Conservation (phyloP, 2,113 vertebrate genomes). For the Tichodroma muraria region DNA sequence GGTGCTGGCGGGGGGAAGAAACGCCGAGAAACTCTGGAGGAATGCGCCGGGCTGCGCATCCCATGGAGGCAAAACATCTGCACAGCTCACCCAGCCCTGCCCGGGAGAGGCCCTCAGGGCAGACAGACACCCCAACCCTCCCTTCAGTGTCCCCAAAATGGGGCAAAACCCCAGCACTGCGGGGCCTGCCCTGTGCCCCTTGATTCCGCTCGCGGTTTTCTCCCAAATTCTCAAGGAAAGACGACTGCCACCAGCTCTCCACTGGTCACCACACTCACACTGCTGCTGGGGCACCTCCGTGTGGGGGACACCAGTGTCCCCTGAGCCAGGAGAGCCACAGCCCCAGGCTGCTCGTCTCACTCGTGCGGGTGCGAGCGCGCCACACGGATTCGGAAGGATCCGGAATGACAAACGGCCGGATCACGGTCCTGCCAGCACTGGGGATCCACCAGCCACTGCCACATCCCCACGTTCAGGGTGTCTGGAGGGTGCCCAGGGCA, state of each 20-base stretch:
- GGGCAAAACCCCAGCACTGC: background rate
- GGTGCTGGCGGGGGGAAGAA: background rate
- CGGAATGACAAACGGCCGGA: background rate
- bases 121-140: background rate
- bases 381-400: background rate
- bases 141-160: background rate
- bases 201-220: fast-evolving
- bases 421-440: fast-evolving
- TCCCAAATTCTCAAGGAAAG: fast-evolving
- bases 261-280: fast-evolving
- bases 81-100: background rate
- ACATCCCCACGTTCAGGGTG: fast-evolving
- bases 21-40: background rate
- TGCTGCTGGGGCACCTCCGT: background rate
- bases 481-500: fast-evolving
- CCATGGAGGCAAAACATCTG: background rate
- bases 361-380: fast-evolving
- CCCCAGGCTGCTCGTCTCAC: fast-evolving
- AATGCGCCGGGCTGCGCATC: background rate
- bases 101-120: background rate
- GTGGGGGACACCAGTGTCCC: background rate
- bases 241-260: fast-evolving
- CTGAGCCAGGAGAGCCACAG: background rate
- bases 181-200: background rate
- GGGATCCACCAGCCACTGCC: background rate